A percentile compares a stretch with the other conserved stretches of the same genome.
These are phyloP conservation scores for Notamacropus eugenii DNA, from an alignment of 2,797 vertebrate genomes.

Conservation along the genomic window DNA sequence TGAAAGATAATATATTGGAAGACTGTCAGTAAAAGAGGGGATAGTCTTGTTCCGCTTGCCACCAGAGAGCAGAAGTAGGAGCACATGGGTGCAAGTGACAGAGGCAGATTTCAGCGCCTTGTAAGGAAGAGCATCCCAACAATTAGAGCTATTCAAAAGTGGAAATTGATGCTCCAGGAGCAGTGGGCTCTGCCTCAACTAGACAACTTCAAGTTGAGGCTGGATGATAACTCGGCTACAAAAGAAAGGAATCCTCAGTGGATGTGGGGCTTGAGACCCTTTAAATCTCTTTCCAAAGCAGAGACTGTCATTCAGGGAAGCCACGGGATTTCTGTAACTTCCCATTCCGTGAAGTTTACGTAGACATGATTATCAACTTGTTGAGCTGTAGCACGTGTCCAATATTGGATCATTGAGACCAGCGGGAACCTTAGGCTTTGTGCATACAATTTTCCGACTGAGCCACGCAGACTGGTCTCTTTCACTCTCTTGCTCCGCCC, in stretches of 20 bases:
- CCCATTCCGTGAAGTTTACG: background rate
- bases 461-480: constrained; percentile 62
- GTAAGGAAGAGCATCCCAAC: background rate
- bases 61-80: background rate
- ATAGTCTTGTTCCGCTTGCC: background rate
- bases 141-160: background rate
- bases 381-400: background rate
- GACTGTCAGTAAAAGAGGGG: background rate
- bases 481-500: constrained; percentile 57
- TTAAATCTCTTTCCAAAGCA: background rate
- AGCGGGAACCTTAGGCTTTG: background rate
- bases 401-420: background rate
- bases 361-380: background rate
- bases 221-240: background rate
- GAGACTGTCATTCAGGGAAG: background rate
- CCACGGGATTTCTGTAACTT: background rate
- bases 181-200: background rate
- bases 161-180: background rate
- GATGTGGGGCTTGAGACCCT: background rate
- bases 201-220: background rate
- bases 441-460: background rate
- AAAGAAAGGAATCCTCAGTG: background rate
- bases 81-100: background rate
- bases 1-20: background rate
- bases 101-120: background rate